These are phyloP conservation scores for Physocephala rufipes DNA, from an alignment of 2,888 invertebrate species.

Conservation along the genomic window DNA sequence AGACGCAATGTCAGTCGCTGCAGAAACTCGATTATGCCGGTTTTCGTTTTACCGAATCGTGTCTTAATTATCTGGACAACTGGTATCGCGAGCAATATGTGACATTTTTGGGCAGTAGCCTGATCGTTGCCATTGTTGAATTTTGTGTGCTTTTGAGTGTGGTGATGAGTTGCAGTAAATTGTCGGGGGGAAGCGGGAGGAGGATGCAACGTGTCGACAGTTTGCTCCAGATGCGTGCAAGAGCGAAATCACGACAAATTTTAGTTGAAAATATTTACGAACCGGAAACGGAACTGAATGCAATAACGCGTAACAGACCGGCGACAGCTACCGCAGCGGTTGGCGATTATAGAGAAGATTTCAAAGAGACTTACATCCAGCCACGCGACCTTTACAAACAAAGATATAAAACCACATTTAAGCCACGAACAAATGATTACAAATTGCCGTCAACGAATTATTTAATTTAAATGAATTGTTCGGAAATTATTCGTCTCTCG, in stretches of 20 bases:
- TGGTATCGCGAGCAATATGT: conserved; percentile 83
- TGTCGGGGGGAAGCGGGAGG: conserved; percentile 54
- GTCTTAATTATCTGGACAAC: conserved; percentile 74
- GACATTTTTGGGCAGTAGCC: conserved; percentile 73
- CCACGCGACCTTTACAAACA: conserved; percentile 61
- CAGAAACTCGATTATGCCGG: conserved; percentile 57
- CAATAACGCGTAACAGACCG: conserved; percentile 37
- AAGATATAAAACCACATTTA: conserved; percentile 61
- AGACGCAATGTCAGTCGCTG: conserved; percentile 74
- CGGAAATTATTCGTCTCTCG: too few species aligned
- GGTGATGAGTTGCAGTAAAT: conserved; percentile 75
- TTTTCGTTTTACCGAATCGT: conserved; percentile 67
- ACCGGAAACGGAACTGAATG: conserved; percentile 55
- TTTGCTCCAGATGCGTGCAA: conserved; percentile 44
- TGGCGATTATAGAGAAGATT: conserved; percentile 47
- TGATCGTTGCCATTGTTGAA: conserved; percentile 77
- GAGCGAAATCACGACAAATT: conserved; percentile 53
- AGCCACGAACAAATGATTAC: conserved; percentile 58
- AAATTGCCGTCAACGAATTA: conserved; percentile 59
- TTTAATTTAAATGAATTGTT: conserved; percentile 53
- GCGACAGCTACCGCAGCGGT: conserved; percentile 6
- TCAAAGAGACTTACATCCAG: conserved; percentile 61
- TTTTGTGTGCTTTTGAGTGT: conserved; percentile 77
- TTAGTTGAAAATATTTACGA: conserved; percentile 62
- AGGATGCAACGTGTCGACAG: conserved; percentile 40